phyloP scores from a whole-genome alignment of 2,888 invertebrate species.

The Sphecodes monilicornis region DNA sequence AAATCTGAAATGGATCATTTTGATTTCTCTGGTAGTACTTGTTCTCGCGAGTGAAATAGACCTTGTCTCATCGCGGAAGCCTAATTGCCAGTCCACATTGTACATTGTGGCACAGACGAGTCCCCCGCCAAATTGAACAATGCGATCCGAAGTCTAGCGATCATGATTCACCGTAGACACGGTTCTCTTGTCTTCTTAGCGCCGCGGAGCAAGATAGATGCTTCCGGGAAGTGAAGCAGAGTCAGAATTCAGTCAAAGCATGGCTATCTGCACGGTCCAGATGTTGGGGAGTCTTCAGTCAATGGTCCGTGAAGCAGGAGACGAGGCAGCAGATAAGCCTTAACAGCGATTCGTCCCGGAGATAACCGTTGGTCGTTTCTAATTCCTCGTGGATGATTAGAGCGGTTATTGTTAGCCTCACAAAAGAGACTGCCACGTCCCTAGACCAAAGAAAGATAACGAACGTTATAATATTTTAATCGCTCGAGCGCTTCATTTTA shows the following conservation, averaged over 20 bases:
- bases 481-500: not conserved
- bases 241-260: conserved; percentile 70
- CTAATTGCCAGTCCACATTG: not conserved
- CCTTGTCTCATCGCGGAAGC: not conserved
- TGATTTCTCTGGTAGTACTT: not conserved
- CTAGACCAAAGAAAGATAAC: not conserved
- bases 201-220: conserved; percentile 71
- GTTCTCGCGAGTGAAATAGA: not conserved
- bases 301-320: conserved; percentile 76
- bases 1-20: not conserved
- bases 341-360: conserved; percentile 63
- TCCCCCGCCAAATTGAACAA: conserved; percentile 14
- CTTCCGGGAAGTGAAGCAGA: conserved; percentile 75
- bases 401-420: conserved; percentile 27
- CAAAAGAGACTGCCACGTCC: not conserved
- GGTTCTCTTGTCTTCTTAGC: conserved; percentile 36
- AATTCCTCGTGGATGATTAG: conserved; percentile 25
- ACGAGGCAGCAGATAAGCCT: conserved; percentile 67
- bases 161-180: not conserved
- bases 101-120: not conserved
- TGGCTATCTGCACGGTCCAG: conserved; percentile 76
- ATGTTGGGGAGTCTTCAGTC: conserved; percentile 74
- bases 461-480: not conserved
- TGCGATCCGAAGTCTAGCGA: not conserved
- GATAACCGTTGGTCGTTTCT: conserved; percentile 58